These are phyloP conservation scores for Physella acuta DNA, from an alignment of 1,140 invertebrate genomes.

Conservation along the genomic window DNA sequence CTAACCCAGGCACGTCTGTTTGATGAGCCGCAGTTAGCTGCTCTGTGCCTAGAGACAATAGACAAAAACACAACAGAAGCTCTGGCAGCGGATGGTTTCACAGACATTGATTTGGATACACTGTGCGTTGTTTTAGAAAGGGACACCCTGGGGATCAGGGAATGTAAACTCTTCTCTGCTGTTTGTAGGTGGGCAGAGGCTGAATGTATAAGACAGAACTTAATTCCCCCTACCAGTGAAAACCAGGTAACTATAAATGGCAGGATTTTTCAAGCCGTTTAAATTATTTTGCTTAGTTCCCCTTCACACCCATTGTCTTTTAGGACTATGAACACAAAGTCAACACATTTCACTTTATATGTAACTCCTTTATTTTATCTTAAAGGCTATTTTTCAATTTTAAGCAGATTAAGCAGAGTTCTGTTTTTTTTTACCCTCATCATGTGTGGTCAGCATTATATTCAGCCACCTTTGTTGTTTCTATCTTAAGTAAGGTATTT, in stretches of 20 bases:
- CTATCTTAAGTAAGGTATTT: too few species aligned
- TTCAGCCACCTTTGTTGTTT: too few species aligned
- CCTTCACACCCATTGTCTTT: too few species aligned
- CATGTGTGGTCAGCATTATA: too few species aligned
- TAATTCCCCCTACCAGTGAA: conserved; percentile 70
- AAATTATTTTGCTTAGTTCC: too few species aligned
- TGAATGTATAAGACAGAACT: conserved; percentile 72
- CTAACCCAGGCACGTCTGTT: conserved; percentile 78
- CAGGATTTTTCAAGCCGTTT: too few species aligned
- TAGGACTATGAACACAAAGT: too few species aligned
- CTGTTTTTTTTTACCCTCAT: too few species aligned
- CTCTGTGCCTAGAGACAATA: conserved; percentile 80
- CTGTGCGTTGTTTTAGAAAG: conserved; percentile 78
- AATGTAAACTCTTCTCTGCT: conserved; percentile 79
- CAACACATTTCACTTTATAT: too few species aligned
- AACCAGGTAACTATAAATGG: conserved; percentile 64
- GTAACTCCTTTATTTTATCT: too few species aligned
- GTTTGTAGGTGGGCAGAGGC: conserved; percentile 76
- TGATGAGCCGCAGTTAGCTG: conserved; percentile 78
- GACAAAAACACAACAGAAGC: conserved; percentile 84
- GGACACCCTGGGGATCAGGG: conserved; percentile 79
- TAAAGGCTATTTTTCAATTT: too few species aligned
- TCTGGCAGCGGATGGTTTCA: conserved; percentile 80
- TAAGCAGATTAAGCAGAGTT: too few species aligned
- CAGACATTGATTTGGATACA: conserved; percentile 83